Base-by-base conservation (phyloP, 2,888 invertebrate genomes). In the Campopleginae sp. region DNA sequence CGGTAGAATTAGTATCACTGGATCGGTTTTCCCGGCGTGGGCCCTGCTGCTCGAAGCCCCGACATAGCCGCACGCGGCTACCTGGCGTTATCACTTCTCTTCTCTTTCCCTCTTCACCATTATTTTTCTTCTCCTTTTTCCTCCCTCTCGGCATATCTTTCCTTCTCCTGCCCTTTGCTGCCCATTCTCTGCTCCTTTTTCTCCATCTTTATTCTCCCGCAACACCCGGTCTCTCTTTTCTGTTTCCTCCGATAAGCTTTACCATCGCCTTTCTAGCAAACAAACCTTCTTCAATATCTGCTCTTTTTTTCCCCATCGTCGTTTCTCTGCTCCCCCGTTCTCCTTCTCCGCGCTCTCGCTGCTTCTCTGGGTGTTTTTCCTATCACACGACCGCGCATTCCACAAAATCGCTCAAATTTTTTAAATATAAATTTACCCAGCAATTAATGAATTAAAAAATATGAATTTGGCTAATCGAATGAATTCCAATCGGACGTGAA, bases 1-100 rank as follows among this genome's bases (percentile, higher is more conserved):
- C 88, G 88, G 85, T 72, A 82, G 89, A 87, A 88, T 86, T 88
- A 86, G 87, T 92, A 91, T 92, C 89, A 92, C 92, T 92, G 92
- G 86, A 51, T 63, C 51, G 71, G 71, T 72, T 88, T 90, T 84
- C 88, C 88, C 83, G 88, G 87, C 87, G 27, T 42, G 63, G 86
- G 87, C 88, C 82, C 78, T 65, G 61, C 72, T 79, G 48, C 72
- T 81, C 81, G 70, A 54, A 68, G 80, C n/a, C 51, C 71, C 68
- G 68, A 79, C 86, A 84, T 86, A 89, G 87, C 86, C 86, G 87
- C 86, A 87, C 86, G 87, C 86, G 88, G 90, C 89, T 92, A 91
- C 91, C 90, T 83, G 85, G 75, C 90, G 88, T 92, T 91, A 92
- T 91, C 91, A 90, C 79, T 76, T 33, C 46, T 38, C 14, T 23